Conservation (phyloP, 1,140 invertebrate genomes). For the Bactericera cockerelli region DNA sequence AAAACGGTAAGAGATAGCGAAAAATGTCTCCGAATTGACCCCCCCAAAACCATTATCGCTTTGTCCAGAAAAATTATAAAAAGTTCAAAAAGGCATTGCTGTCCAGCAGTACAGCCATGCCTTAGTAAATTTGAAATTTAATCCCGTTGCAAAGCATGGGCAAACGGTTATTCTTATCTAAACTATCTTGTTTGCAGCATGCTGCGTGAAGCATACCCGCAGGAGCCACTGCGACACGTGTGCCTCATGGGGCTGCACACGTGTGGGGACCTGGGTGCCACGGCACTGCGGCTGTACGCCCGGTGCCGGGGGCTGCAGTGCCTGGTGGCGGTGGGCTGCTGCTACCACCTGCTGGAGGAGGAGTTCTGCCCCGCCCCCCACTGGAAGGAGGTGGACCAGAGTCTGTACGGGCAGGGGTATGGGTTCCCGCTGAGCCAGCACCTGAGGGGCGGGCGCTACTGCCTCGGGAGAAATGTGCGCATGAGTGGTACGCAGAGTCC, state of each 20-base stretch:
- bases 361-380: constrained; percentile 28
- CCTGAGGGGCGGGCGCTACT: constrained; percentile 35
- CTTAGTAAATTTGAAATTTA: too few relatives aligned
- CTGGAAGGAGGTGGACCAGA: constrained; percentile 18
- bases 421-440: constrained; percentile 53
- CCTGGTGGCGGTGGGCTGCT: constrained; percentile 73
- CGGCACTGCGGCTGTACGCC: constrained; percentile 55
- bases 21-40: too few relatives aligned
- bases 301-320: constrained; percentile 36
- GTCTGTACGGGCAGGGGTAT: constrained; percentile 17
- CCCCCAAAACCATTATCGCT: too few relatives aligned
- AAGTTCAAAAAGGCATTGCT: too few relatives aligned
- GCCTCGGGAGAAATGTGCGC: constrained; percentile 56
- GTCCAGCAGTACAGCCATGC: too few relatives aligned
- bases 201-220: constrained; percentile 31
- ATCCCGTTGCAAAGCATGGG: too few relatives aligned
- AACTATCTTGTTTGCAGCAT: too few relatives aligned
- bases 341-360: constrained; percentile 73
- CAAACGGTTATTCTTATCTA: too few relatives aligned
- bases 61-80: too few relatives aligned
- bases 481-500: constrained; percentile 69
- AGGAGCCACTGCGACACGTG: constrained; percentile 11
- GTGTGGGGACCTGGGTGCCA: constrained; percentile 67
- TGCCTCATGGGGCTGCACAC: constrained; percentile 57
- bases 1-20: too few relatives aligned